Base-by-base conservation (phyloP, 2,113 vertebrate species). In the Callipepla squamata region DNA sequence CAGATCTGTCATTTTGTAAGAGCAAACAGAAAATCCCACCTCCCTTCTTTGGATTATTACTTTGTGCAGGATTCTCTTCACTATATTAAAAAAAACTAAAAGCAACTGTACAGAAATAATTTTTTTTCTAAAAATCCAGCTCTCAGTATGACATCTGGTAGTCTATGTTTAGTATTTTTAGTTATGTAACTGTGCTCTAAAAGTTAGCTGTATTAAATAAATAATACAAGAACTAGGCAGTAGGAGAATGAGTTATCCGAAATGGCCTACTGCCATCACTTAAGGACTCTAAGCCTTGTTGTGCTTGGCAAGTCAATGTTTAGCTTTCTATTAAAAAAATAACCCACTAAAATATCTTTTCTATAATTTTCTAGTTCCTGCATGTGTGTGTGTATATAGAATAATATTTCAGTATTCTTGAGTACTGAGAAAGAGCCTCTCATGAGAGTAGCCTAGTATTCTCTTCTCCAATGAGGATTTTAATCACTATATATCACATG, bases 351-450 rank as follows among this genome's bases (percentile, higher is more conserved):
- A 73, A 57, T 40, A 44, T 26, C 47, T 36, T 25, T 57, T 13
- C 19, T 36, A 2, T 55, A 14, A 19, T 38, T 62, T 76, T 11
- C 48, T 51, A 38, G 7, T 57, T 57, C 21, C 38, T 44, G 5
- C 30, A 2, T n/a, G 2, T 57, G 5, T 40, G 0, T 79, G 0
- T 55, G 0, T 23, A 4, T 34, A 19, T 67, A 23, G n/a, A 47
- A 44, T n/a, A 45, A 18, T 75, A 38, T 67, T 87, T 87, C 47
- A 80, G 7, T 73, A 57, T 63, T 78, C 51, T 20, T 63, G 23
- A 84, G 75, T n/a, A 25, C 3, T 19, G 68, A 51, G 17, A 81
- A 81, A 32, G 34, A 78, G 1, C 1, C 11, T 74, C 3, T 91
- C 14, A 13, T 62, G 0, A 42, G 34, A 83, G 59, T 77, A 77